Evolutionary conservation across 2,888 invertebrate genomes (phyloP).

Genomic region (Ectobius pallidus): DNA sequence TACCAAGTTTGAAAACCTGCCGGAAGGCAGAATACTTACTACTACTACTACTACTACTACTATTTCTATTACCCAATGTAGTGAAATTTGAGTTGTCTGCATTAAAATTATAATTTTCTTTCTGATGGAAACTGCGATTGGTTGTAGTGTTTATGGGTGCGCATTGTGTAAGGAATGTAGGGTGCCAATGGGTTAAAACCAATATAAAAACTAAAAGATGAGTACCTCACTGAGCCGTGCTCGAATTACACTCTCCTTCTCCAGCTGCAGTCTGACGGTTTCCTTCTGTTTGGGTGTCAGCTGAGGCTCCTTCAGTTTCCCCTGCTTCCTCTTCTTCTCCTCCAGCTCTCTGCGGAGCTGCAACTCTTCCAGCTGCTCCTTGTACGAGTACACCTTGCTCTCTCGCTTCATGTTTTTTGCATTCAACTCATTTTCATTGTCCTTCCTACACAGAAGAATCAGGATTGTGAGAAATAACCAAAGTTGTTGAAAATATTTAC

Average conservation of each 20-base stretch:
- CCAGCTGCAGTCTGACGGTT: constrained; percentile 81
- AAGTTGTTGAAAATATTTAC: too few species aligned
- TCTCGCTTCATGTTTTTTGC: constrained; percentile 88
- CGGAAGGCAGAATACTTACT: too few species aligned
- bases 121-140: too few species aligned
- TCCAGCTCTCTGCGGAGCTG: constrained; percentile 92
- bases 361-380: constrained; percentile 94
- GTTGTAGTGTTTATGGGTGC: too few species aligned
- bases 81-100: too few species aligned
- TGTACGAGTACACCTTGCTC: constrained; percentile 95
- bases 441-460: constrained; percentile 51
- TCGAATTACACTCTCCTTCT: constrained; percentile 82
- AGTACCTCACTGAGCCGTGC: constrained; percentile 67
- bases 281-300: constrained; percentile 91
- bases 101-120: too few species aligned
- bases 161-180: too few species aligned
- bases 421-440: constrained; percentile 55
- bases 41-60: too few species aligned
- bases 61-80: too few species aligned
- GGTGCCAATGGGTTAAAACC: too few species aligned
- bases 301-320: constrained; percentile 74
- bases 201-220: constrained; percentile 41
- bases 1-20: too few species aligned
- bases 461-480: too few species aligned
- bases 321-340: constrained; percentile 81